phyloP scores from a whole-genome alignment of 2,113 vertebrate species.

The Chelonoidis abingdonii region DNA sequence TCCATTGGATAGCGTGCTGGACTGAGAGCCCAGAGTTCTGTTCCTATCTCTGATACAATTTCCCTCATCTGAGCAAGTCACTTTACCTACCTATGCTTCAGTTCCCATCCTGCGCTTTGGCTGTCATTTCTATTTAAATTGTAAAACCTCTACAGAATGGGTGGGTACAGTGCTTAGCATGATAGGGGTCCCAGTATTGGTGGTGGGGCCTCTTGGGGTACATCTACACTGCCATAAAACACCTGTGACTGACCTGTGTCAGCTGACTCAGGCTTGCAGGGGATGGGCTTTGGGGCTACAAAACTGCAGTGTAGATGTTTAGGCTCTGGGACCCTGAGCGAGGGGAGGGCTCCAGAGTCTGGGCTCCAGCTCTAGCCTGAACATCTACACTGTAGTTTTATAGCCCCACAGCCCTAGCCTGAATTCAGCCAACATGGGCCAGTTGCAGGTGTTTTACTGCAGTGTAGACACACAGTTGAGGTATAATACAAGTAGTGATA shows the following conservation, averaged over 20 bases:
- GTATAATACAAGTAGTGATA: neutral
- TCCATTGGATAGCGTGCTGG: neutral
- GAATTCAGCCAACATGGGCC: neutral
- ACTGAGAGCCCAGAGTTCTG: neutral
- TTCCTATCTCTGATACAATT: neutral
- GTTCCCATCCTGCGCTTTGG: neutral
- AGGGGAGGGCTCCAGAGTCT: too few species aligned
- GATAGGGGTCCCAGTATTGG: neutral
- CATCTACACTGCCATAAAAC: neutral
- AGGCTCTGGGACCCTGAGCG: too few species aligned
- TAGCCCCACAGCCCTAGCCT: too few species aligned
- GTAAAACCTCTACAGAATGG: neutral
- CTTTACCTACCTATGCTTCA: neutral
- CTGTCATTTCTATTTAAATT: neutral
- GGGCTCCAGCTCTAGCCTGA: too few species aligned
- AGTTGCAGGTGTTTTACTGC: neutral
- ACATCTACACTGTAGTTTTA: too few species aligned
- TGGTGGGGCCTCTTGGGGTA: neutral
- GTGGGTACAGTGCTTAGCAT: neutral
- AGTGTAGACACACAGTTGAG: neutral
- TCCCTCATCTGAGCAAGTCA: neutral
- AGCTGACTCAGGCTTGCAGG: too few species aligned
- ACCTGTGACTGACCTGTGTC: neutral
- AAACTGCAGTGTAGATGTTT: neutral
- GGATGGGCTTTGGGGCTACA: too few species aligned